Conservation (phyloP, 2,888 invertebrate genomes). For the Malthinus flaveolus region DNA sequence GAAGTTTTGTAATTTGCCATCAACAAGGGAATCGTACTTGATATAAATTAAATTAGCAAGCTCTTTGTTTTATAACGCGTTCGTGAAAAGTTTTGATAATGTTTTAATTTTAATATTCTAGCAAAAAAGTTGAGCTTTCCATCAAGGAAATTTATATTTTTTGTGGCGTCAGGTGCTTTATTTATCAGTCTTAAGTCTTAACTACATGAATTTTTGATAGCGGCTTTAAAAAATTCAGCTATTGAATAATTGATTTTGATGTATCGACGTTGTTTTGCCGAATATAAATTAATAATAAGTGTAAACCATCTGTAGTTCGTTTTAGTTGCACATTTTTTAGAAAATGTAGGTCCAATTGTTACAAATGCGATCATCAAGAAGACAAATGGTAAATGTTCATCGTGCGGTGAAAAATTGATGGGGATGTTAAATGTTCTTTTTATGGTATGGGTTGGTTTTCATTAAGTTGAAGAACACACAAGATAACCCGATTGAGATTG, state of each 20-base stretch:
- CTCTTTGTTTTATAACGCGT: conserved; percentile 29
- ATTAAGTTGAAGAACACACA: conserved; percentile 29
- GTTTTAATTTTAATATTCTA: conserved; percentile 27
- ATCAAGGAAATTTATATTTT: too few relatives aligned
- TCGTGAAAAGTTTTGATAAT: conserved; percentile 29
- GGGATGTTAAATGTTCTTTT: conserved; percentile 44
- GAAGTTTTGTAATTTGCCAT: conserved; percentile 30
- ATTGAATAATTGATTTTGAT: background rate
- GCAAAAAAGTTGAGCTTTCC: too few relatives aligned
- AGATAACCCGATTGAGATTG: background rate
- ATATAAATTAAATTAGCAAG: conserved; percentile 31
- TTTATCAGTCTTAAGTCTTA: too few relatives aligned
- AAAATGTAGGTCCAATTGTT: conserved; percentile 24
- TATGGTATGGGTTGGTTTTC: conserved; percentile 43
- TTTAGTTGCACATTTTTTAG: conserved; percentile 14
- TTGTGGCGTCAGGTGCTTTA: too few relatives aligned
- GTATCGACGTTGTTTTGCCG: background rate
- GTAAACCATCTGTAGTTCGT: conserved; percentile 10
- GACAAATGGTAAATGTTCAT: conserved; percentile 40
- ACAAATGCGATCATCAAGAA: conserved; percentile 34
- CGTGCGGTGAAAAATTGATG: conserved; percentile 45
- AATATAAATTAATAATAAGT: conserved; percentile 2
- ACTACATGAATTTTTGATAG: too few relatives aligned
- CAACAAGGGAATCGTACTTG: conserved; percentile 31
- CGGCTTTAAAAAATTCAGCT: too few relatives aligned